A percentile compares a stretch with the other conserved stretches of the same genome.
These are phyloP conservation scores for Drosophila quinaria DNA, from an alignment of 2,888 invertebrate species.

Conservation along the genomic window DNA sequence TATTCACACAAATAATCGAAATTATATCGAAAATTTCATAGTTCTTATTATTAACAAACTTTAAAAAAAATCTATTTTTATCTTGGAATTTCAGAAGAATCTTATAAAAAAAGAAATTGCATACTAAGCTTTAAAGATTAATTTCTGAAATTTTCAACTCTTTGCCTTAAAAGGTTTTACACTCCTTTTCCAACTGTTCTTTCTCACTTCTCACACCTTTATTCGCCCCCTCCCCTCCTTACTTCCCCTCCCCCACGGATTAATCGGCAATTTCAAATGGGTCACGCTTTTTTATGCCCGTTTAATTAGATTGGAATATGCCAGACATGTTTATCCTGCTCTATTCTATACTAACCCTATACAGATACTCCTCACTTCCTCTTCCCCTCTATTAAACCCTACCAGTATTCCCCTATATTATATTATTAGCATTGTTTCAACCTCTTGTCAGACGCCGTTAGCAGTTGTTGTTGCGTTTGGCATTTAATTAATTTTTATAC, in stretches of 20 bases:
- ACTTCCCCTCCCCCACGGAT: slow-evolving; percentile 9
- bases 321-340: slow-evolving; percentile 45
- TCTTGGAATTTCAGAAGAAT: too few species aligned
- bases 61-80: too few species aligned
- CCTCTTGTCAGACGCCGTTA: slow-evolving; percentile 40
- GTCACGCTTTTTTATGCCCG: slow-evolving; percentile 48
- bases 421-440: slow-evolving; percentile 43
- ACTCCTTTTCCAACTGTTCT: slow-evolving; percentile 19
- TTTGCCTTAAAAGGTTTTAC: not conserved
- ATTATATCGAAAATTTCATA: too few species aligned
- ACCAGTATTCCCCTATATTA: slow-evolving; percentile 29
- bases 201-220: not conserved
- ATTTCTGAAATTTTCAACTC: not conserved
- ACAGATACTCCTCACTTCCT: slow-evolving; percentile 3
- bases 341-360: not conserved
- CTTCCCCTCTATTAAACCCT: not conserved
- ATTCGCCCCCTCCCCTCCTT: too few species aligned
- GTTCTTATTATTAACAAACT: too few species aligned
- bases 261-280: slow-evolving; percentile 76
- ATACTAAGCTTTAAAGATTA: too few species aligned
- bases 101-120: too few species aligned
- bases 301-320: slow-evolving; percentile 49
- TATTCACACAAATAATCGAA: too few species aligned
- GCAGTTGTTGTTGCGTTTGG: slow-evolving; percentile 61
- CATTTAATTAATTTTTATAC: slow-evolving; percentile 72